Percentiles rank a stretch among this genome's conserved stretches.
These are phyloP conservation scores for Pristionchus maxplancki DNA, from an alignment of 2,888 invertebrate species.

Conservation along the genomic window DNA sequence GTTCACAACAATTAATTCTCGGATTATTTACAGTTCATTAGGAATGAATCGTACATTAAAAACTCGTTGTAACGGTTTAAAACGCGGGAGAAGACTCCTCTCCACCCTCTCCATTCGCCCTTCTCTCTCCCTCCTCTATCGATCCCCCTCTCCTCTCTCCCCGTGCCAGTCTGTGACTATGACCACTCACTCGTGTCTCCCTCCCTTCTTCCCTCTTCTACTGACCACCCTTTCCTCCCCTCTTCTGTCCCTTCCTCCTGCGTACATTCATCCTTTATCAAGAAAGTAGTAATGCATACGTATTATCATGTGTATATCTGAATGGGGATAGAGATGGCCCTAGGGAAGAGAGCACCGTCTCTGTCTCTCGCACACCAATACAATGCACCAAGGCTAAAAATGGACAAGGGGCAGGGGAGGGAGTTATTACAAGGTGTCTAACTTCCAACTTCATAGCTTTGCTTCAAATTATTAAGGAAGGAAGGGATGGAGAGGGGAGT, in stretches of 20 bases:
- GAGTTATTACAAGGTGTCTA: slow-evolving; percentile 39
- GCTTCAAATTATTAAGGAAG: slow-evolving; percentile 48
- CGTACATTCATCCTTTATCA: slow-evolving; percentile 39
- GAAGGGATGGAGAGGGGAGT: not conserved
- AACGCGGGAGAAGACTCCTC: not conserved
- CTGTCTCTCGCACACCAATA: slow-evolving; percentile 48
- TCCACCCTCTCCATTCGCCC: not conserved
- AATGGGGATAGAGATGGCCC: slow-evolving; percentile 32
- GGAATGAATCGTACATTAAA: not conserved
- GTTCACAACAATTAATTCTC: not conserved
- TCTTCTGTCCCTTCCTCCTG: not conserved
- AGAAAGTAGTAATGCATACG: slow-evolving; percentile 40
- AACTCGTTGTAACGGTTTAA: not conserved
- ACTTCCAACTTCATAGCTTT: slow-evolving; percentile 46
- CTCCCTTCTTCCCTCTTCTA: slow-evolving; percentile 19
- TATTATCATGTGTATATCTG: slow-evolving; percentile 41
- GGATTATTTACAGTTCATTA: not conserved
- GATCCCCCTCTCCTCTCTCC: slow-evolving; percentile 11
- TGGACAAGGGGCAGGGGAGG: not conserved
- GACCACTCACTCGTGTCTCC: slow-evolving; percentile 10
- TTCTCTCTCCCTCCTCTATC: slow-evolving; percentile 41
- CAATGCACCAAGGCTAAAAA: slow-evolving; percentile 43
- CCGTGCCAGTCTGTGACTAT: slow-evolving; percentile 50
- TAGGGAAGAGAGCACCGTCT: slow-evolving; percentile 39
- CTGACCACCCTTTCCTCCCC: slow-evolving; percentile 31